phyloP scores from a whole-genome alignment of 2,888 invertebrate species.

The Meloe dianella region DNA sequence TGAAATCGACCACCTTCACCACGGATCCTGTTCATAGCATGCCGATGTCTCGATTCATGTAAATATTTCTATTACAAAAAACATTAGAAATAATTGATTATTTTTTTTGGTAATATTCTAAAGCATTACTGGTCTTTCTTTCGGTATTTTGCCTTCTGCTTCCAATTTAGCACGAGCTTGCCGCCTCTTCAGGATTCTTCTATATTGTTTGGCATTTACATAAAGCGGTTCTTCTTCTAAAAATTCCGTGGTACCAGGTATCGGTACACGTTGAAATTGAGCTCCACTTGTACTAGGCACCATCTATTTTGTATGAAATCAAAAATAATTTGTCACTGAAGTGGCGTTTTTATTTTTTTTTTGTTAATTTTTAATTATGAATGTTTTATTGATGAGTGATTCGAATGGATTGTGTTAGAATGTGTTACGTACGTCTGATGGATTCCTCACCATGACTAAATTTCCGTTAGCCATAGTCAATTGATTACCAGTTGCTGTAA shows the following conservation, averaged over 20 bases:
- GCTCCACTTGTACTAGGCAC: conserved; percentile 62
- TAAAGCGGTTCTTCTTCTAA: conserved; percentile 95
- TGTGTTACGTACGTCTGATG: conserved; percentile 55
- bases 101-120: too few relatives aligned
- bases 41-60: conserved; percentile 96
- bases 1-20: conserved; percentile 97
- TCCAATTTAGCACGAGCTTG: conserved; percentile 95
- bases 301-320: conserved; percentile 60
- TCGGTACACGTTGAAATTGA: conserved; percentile 67
- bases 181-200: conserved; percentile 91
- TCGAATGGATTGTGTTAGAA: too few relatives aligned
- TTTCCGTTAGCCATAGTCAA: conserved; percentile 72
- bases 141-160: conserved; percentile 94
- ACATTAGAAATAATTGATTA: background rate
- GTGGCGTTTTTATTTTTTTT: conserved; percentile 15
- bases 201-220: conserved; percentile 98
- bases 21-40: conserved; percentile 96
- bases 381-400: too few relatives aligned
- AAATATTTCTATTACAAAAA: conserved; percentile 90
- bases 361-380: too few relatives aligned
- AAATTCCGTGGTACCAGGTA: conserved; percentile 67
- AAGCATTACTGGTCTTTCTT: conserved; percentile 80
- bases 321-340: too few relatives aligned
- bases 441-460: conserved; percentile 74
- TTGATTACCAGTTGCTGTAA: conserved; percentile 61